These are phyloP conservation scores for Callionymus lyra DNA, from an alignment of 2,113 vertebrate species.

Conservation along the genomic window DNA sequence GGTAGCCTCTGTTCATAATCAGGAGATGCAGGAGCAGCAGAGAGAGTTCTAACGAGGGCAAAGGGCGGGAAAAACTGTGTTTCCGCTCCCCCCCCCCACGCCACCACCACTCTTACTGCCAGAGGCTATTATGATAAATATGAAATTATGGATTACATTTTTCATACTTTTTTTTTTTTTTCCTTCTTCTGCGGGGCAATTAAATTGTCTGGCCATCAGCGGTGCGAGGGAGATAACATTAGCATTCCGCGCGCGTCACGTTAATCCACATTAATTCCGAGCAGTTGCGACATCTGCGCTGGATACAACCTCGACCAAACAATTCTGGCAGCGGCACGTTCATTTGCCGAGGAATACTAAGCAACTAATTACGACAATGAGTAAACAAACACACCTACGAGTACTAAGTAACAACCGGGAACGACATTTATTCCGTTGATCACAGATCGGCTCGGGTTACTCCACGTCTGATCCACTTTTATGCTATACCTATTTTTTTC, in stretches of 20 bases:
- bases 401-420: slow-evolving; percentile 6
- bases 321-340: slow-evolving; percentile 25
- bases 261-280: slow-evolving; percentile 59
- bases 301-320: slow-evolving; percentile 39
- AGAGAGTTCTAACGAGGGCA: slow-evolving; percentile 67
- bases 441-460: background rate
- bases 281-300: slow-evolving; percentile 39
- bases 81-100: slow-evolving; percentile 36
- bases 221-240: slow-evolving; percentile 48
- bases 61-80: slow-evolving; percentile 57
- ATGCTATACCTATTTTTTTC: slow-evolving; percentile 66
- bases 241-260: slow-evolving; percentile 45
- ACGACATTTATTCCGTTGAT: slow-evolving; percentile 6
- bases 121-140: slow-evolving; percentile 69
- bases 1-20: slow-evolving; percentile 66
- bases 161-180: slow-evolving; percentile 39
- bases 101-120: slow-evolving; percentile 37
- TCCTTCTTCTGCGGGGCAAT: slow-evolving; percentile 44
- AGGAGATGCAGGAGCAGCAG: slow-evolving; percentile 51
- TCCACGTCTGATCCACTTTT: slow-evolving; percentile 63
- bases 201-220: slow-evolving; percentile 58
- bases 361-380: slow-evolving; percentile 35
- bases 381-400: slow-evolving; percentile 6
- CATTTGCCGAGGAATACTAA: slow-evolving; percentile 18
- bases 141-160: slow-evolving; percentile 61